phyloP scores from a whole-genome alignment of 2,113 vertebrate genomes.

The Bubo scandiacus region DNA sequence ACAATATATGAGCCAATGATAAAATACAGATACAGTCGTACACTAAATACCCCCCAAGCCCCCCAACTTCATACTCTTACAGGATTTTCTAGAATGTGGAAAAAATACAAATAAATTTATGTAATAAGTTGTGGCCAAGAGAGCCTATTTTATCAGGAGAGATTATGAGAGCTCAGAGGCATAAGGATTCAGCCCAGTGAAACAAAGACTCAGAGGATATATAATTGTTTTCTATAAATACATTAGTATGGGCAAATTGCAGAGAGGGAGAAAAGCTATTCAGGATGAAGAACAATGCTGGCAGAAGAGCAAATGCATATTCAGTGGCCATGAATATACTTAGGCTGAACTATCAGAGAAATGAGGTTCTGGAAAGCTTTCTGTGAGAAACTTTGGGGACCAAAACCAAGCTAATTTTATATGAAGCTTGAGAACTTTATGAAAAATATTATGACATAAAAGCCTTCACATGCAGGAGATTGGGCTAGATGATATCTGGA shows the following conservation, averaged over 20 bases:
- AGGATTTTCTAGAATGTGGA: neutral
- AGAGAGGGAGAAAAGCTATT: neutral
- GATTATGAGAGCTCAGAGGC: neutral
- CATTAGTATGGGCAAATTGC: neutral
- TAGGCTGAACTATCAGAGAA: neutral
- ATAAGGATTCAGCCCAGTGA: neutral
- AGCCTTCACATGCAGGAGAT: neutral
- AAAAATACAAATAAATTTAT: neutral
- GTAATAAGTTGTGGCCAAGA: neutral
- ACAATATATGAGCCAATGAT: neutral
- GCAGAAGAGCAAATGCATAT: neutral
- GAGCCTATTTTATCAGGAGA: neutral
- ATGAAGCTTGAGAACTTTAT: neutral
- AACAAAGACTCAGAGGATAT: neutral
- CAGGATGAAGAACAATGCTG: neutral
- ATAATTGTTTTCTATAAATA: conserved; percentile 33
- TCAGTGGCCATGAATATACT: neutral
- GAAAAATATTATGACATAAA: neutral
- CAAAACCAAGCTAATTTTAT: neutral
- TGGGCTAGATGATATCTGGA: neutral
- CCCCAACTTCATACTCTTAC: neutral
- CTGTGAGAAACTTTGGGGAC: neutral
- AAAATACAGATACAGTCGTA: neutral
- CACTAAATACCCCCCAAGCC: neutral
- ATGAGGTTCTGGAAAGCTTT: neutral